These are phyloP conservation scores for Megaustenia siamemsis DNA, from an alignment of 2,888 invertebrate species.

Conservation along the genomic window DNA sequence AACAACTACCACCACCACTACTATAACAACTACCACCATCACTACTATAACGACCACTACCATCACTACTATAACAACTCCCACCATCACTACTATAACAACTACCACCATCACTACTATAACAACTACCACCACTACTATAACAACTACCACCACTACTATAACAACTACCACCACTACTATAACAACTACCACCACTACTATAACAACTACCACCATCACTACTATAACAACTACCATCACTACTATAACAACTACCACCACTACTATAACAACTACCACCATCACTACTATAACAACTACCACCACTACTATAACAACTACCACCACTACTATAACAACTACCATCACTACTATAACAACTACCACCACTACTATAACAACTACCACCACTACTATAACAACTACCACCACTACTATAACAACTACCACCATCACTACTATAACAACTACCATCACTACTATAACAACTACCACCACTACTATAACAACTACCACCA, in stretches of 20 bases:
- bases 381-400: not conserved
- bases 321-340: not conserved
- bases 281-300: not conserved
- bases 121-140: not conserved
- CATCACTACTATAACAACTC: too few relatives aligned
- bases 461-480: not conserved
- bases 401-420: not conserved
- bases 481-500: not conserved
- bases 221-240: not conserved
- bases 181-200: not conserved
- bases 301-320: not conserved
- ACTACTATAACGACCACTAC: not conserved
- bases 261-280: not conserved
- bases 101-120: not conserved
- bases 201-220: not conserved
- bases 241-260: not conserved
- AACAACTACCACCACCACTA: not conserved
- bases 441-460: not conserved
- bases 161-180: not conserved
- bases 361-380: not conserved
- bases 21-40: not conserved
- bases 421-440: not conserved
- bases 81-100: too few relatives aligned
- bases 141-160: not conserved
- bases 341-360: not conserved